phyloP scores from a whole-genome alignment of 2,797 vertebrate species.

The Masticophis lateralis region DNA sequence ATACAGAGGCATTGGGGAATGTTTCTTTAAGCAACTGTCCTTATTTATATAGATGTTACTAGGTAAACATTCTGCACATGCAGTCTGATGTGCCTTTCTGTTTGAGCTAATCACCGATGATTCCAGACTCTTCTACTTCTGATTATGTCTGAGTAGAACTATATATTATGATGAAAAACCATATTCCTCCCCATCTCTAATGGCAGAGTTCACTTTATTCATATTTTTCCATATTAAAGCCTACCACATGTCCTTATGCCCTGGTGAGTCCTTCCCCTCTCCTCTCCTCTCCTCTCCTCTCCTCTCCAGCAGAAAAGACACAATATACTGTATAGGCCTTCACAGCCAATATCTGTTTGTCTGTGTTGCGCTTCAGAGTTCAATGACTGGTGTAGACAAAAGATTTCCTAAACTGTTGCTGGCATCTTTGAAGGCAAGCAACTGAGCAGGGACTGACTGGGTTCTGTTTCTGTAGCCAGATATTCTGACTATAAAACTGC shows the following conservation, averaged over 20 bases:
- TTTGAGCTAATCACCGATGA: not conserved
- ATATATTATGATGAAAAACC: not conserved
- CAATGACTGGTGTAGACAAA: not conserved
- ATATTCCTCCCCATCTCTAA: not conserved
- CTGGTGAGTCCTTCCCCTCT: not conserved
- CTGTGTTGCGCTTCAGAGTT: not conserved
- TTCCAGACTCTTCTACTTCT: not conserved
- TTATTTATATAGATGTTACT: conserved; percentile 32
- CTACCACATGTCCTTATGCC: not conserved
- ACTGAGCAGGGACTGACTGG: not conserved
- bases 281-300: no score
- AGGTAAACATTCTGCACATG: not conserved
- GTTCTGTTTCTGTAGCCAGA: not conserved
- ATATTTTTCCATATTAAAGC: not conserved
- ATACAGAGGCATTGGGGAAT: not conserved
- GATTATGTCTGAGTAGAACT: not conserved
- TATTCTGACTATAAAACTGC: not conserved
- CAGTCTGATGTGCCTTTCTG: not conserved
- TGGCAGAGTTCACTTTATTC: not conserved
- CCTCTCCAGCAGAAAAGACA: not conserved
- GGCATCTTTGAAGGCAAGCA: not conserved
- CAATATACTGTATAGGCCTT: not conserved
- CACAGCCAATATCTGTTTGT: not conserved
- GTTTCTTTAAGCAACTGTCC: conserved; percentile 44
- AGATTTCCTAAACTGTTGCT: not conserved